Evolutionary conservation across 2,797 vertebrate genomes (phyloP).

Genomic region (Onychomys arenicola): DNA sequence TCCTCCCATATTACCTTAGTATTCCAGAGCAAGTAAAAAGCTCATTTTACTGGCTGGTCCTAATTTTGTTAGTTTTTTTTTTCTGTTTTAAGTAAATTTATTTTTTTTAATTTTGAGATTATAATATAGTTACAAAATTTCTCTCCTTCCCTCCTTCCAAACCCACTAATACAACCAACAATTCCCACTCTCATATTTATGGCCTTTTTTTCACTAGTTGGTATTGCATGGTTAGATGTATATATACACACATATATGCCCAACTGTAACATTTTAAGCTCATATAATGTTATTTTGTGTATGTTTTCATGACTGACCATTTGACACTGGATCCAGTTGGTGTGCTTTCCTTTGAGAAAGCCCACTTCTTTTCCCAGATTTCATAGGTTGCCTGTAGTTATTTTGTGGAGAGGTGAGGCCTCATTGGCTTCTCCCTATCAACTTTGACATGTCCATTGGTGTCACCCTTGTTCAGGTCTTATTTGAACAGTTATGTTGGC

Average conservation of each 20-base stretch:
- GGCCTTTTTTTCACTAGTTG: not conserved
- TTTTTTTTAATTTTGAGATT: not conserved
- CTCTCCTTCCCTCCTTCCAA: not conserved
- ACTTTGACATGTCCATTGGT: not conserved
- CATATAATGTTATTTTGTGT: not conserved
- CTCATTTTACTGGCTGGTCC: not conserved
- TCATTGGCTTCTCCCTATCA: not conserved
- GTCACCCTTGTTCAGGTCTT: not conserved
- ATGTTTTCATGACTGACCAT: not conserved
- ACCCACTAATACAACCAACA: not conserved
- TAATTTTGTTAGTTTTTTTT: conserved; percentile 15
- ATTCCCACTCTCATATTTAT: not conserved
- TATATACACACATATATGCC: not conserved
- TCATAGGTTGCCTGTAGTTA: not conserved
- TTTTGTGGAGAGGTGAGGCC: not conserved
- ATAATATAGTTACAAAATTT: not conserved
- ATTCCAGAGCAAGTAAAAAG: not conserved
- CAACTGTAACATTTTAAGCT: not conserved
- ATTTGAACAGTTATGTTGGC: not conserved
- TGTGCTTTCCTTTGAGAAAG: not conserved
- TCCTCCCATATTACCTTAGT: not conserved
- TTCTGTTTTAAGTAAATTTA: not conserved
- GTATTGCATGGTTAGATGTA: not conserved
- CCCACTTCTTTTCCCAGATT: not conserved
- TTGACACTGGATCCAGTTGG: not conserved